Conservation (phyloP, 2,888 invertebrate species). For the Ophion obscuratus region DNA sequence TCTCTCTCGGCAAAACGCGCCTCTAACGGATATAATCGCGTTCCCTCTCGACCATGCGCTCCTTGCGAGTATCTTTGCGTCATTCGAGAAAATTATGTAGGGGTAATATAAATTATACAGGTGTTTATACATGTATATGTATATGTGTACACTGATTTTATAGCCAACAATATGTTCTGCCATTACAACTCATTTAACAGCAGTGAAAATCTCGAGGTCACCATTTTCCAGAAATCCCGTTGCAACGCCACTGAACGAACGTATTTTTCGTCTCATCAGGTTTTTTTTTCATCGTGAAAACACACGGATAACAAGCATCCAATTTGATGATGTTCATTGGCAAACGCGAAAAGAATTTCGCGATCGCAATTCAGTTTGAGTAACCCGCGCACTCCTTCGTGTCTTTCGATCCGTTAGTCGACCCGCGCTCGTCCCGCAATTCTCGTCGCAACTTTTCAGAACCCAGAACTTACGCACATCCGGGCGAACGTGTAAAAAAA, state of each 20-base stretch:
- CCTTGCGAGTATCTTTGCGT: conserved; percentile 3
- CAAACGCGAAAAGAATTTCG: conserved; percentile 44
- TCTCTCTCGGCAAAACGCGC: neutral
- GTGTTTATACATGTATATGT: neutral
- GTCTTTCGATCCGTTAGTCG: conserved; percentile 66
- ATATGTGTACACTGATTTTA: conserved; percentile 2
- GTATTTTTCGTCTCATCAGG: neutral
- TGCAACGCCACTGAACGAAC: neutral
- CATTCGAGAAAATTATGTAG: conserved; percentile 1
- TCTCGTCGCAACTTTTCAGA: conserved; percentile 59
- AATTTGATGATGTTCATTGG: conserved; percentile 1
- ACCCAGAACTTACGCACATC: conserved; percentile 49
- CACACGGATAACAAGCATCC: neutral
- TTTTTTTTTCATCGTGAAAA: neutral
- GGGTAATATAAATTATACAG: neutral
- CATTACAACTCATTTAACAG: conserved; percentile 35
- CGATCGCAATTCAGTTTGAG: conserved; percentile 58
- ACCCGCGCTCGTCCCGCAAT: conserved; percentile 58
- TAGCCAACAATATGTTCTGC: conserved; percentile 23
- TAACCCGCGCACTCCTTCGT: conserved; percentile 33
- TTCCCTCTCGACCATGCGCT: conserved; percentile 38
- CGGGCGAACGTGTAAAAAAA: conserved; percentile 27
- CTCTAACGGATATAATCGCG: conserved; percentile 42
- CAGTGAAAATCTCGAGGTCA: conserved; percentile 19
- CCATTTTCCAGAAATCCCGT: neutral